Base-by-base conservation (phyloP, 1,140 invertebrate species). In the Pseudomyrmex cubaensis region DNA sequence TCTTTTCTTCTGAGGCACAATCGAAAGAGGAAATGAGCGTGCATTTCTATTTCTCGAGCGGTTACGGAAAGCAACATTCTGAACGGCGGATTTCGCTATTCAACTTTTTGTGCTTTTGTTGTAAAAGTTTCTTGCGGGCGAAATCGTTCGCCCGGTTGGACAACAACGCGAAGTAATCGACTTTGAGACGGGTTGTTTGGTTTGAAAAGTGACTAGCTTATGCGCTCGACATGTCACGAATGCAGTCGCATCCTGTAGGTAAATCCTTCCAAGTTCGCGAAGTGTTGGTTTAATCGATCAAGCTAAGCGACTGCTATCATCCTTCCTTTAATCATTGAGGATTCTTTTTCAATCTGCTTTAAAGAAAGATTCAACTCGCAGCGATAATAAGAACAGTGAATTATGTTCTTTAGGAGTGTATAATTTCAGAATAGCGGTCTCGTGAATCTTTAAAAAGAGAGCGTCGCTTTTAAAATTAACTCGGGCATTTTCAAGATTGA, bases 141-240 rank as follows among this genome's bases (percentile, higher is more conserved):
- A 20, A 56, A 78, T 59, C 52, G 54, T 62, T 66, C 74, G 62
- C 62, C 10, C 52, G 54, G 57, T 8, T 54, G 50, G 10, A 12
- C 25, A 61, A 15, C 35, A 15, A 72, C 9, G 35, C 10, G 52
- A 72, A 78, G 67, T 78, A 86, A 78, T 86, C 56, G 50, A 64
- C 70, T 86, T 85, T 78, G 35, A 52, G 48, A 70, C 10, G n/a
- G 9, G 5, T 76, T 63, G 17, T 44, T 77, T 52, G 12, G 12
- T 15, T 86, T 2, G 63, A 66, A 73, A 25, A 3, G 20, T 67
- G 13, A 54, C 48, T 62, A 54, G 22, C 66, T 76, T 66, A 76
- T 12, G n/a, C 59, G 25, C 15, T 52, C n/a, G 3, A 13, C 17
- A 52, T 35, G 20, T 66, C 52, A 66, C 61, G 10, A 44, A 52